A percentile compares a stretch with the other conserved stretches of the same genome.
Conservation (phyloP, 2,797 vertebrate genomes). For the Jordanella pulchra region DNA sequence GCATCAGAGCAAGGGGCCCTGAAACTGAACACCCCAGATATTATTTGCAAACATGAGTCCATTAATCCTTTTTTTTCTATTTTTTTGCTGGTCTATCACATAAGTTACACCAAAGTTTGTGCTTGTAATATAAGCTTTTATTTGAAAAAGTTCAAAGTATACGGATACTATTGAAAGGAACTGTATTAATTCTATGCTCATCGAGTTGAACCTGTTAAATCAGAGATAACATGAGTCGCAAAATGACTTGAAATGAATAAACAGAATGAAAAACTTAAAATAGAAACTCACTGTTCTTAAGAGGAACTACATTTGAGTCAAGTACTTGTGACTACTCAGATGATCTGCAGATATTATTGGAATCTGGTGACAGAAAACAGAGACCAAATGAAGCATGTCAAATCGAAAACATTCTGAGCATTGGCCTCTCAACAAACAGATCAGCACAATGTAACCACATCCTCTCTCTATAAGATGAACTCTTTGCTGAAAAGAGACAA, state of each 20-base stretch:
- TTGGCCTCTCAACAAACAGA: constrained; percentile 31
- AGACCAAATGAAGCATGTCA: constrained; percentile 47
- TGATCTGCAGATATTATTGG: constrained; percentile 99
- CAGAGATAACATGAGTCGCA: constrained; percentile 23
- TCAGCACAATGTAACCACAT: constrained; percentile 44
- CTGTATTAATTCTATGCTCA: not conserved
- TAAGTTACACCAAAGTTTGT: not conserved
- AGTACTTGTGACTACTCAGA: constrained; percentile 99
- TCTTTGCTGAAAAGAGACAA: constrained; percentile 48
- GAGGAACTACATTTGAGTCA: constrained; percentile 99
- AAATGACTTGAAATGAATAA: constrained; percentile 14
- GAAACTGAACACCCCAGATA: not conserved
- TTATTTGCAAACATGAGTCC: not conserved
- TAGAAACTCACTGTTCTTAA: constrained; percentile 91
- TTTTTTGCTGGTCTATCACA: not conserved
- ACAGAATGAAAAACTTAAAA: constrained; percentile 39
- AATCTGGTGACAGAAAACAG: constrained; percentile 84
- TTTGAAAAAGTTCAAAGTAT: not conserved
- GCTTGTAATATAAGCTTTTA: not conserved
- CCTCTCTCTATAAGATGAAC: constrained; percentile 33
- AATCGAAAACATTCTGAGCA: not conserved
- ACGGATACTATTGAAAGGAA: not conserved
- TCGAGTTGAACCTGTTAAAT: constrained; percentile 2
- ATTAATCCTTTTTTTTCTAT: not conserved
- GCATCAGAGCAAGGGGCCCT: too few species aligned